Evolutionary conservation across 2,797 vertebrate species (phyloP).

Genomic region (Sebastes itinus): DNA sequence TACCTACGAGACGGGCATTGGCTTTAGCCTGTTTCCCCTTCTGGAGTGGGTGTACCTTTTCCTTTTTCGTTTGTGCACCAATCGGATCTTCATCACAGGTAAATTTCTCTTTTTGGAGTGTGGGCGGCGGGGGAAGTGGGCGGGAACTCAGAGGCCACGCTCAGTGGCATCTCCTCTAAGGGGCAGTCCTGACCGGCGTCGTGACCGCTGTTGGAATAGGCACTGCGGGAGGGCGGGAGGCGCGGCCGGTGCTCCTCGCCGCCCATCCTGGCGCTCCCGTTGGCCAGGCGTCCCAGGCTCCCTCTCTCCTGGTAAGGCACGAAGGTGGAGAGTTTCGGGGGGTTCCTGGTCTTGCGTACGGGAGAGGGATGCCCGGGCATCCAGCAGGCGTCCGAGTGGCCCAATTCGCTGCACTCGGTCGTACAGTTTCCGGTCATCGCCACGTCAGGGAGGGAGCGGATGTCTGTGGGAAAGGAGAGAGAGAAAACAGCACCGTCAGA

Average conservation of each 20-base stretch:
- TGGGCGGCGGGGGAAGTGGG: constrained; percentile 92
- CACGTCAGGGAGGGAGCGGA: constrained; percentile 97
- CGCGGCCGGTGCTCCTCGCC: constrained; percentile 93
- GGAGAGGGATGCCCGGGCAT: constrained; percentile 99
- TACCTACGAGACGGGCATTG: constrained; percentile 72
- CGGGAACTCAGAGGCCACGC: constrained; percentile 96
- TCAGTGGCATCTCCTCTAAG: constrained; percentile 98
- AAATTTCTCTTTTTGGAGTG: constrained; percentile 97
- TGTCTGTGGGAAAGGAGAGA: constrained; percentile 82
- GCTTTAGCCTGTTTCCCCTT: constrained; percentile 72
- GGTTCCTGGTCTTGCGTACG: constrained; percentile 94
- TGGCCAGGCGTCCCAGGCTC: constrained; percentile 96
- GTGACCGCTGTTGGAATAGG: constrained; percentile 97
- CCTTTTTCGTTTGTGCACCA: constrained; percentile 58
- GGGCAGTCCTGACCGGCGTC: constrained; percentile 95
- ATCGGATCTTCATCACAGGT: constrained; percentile 89
- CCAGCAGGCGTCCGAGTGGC: constrained; percentile 99
- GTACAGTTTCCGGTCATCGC: constrained; percentile 99
- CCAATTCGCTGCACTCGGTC: constrained; percentile 97
- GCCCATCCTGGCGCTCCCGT: constrained; percentile 94
- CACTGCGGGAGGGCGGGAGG: constrained; percentile 98
- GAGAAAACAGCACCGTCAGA: constrained; percentile 40
- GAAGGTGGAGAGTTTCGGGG: constrained; percentile 99
- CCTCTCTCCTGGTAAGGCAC: constrained; percentile 99
- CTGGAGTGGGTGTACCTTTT: constrained; percentile 56